These are phyloP conservation scores for Leptobrachium ailaonicum DNA, from an alignment of 2,113 vertebrate species.

Conservation along the genomic window DNA sequence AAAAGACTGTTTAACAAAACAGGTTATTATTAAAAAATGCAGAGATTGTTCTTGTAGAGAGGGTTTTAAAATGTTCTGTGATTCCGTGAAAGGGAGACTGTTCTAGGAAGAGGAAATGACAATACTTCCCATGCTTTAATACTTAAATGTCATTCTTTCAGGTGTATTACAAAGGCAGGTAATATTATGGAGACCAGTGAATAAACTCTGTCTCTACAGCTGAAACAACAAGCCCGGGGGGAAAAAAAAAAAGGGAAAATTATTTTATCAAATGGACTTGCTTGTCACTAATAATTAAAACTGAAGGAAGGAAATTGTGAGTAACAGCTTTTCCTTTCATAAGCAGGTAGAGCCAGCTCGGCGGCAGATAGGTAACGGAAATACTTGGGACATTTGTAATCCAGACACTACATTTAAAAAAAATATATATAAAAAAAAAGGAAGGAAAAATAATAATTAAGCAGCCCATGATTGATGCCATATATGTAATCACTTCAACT, in stretches of 20 bases:
- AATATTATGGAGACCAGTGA: conserved; percentile 33
- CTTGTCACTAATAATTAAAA: conserved; percentile 49
- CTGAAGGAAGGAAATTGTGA: conserved; percentile 41
- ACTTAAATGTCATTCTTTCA: conserved; percentile 6
- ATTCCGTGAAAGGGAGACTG: too few species aligned
- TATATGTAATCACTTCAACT: conserved; percentile 24
- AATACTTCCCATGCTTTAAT: not conserved
- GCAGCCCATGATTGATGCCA: conserved; percentile 33
- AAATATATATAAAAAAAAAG: too few species aligned
- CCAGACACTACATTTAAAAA: conserved; percentile 36
- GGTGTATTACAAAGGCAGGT: conserved; percentile 34
- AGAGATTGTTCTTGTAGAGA: too few species aligned
- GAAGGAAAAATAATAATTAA: conserved; percentile 39
- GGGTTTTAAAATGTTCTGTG: too few species aligned
- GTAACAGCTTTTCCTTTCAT: conserved; percentile 41
- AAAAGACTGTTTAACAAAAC: too few species aligned
- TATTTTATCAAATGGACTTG: conserved; percentile 43
- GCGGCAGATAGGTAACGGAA: conserved; percentile 35
- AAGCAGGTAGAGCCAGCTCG: conserved; percentile 20
- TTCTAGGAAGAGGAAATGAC: too few species aligned
- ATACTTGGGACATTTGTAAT: conserved; percentile 38
- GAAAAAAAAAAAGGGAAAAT: conserved; percentile 41
- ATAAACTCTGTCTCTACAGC: not conserved
- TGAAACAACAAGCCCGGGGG: conserved; percentile 17
- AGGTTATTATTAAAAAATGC: too few species aligned